Evolutionary conservation across 64 coral and sea anemone genomes (phyloP).

Genomic region (Catalaphyllia jardinei): DNA sequence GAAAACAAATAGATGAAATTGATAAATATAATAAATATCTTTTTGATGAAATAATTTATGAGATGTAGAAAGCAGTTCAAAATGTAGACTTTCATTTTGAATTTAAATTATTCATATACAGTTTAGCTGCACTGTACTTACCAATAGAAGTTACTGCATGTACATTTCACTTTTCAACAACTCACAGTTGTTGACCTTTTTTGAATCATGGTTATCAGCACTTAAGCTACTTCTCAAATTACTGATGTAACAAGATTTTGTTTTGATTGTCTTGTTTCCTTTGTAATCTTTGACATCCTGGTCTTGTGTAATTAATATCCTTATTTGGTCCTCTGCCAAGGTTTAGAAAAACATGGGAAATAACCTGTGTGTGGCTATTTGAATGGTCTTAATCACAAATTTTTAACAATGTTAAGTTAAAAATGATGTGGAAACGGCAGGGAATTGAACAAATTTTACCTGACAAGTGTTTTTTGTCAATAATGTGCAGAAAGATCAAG

Average conservation of each 20-base stretch:
- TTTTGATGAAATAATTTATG: no score
- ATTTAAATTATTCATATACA: no score
- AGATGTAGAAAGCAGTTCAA: no score
- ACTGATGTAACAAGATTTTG: not conserved
- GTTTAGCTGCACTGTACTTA: no score
- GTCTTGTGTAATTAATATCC: not conserved
- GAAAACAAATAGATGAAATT: no score
- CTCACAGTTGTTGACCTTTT: not conserved
- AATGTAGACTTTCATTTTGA: no score
- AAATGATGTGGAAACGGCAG: not conserved
- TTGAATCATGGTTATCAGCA: not conserved
- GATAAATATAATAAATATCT: no score
- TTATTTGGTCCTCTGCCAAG: slow-evolving; percentile 18
- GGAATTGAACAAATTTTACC: not conserved
- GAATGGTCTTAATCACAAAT: not conserved
- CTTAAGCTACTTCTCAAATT: not conserved
- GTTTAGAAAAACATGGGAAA: not conserved
- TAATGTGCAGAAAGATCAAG: not conserved
- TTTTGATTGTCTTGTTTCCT: not conserved
- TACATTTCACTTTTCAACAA: not conserved
- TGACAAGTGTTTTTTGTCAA: not conserved
- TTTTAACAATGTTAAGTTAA: not conserved
- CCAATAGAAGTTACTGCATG: no score
- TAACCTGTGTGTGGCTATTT: not conserved
- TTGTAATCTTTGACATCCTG: not conserved